Evolutionary conservation across 1,140 invertebrate genomes (phyloP), one percentile per base, ranked within the genome.

Genomic region (Caenorhabditis latens): DNA sequence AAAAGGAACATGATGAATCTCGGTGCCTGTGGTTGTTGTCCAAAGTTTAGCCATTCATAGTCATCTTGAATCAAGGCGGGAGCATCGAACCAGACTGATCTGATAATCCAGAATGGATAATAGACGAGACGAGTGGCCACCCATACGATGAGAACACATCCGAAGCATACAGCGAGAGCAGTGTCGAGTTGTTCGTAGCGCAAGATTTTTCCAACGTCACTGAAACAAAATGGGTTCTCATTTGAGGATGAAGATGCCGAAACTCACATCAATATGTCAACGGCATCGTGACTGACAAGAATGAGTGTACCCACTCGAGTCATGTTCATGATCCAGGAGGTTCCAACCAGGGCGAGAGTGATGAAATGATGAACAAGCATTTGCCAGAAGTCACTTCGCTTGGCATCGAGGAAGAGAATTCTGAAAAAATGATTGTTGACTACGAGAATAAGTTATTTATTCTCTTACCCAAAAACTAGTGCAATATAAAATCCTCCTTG

Each of bases 311-410:
- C 98, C 75, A 99, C 95, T 53, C 97, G 94, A 87, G 96, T 95
- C 89, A 99, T 94, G 94, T 99, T 99, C 92, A 96, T 96, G 3
- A 97, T 95, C 96, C 97, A 99, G 43, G 96, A 98, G 91, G 99
- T 95, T 65, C 94, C 95, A 93, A 99, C 95, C 55, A 99, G 94
- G 50, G 95, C 91, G 89, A 99, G 96, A 4, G 97, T 98, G 6
- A 96, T 96, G 91, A 97, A 95, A 92, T 99, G 97, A 94, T 99
- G 98, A 71, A 98, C 94, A 92, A 98, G 97, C 97, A 99, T 99
- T 94, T 99, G 96, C 95, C 96, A 96, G 93, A 99, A 99, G 94
- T 99, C 98, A 43, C 90, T 89, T 2, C 91, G 85, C 21, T 86
- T 84, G 13, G 93, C 90, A 82, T 92, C 91, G 61, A 92, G 89